A percentile compares a stretch with the other conserved stretches of the same genome.
Conservation (phyloP, 2,797 vertebrate species). For the Gallinago nigripennis region DNA sequence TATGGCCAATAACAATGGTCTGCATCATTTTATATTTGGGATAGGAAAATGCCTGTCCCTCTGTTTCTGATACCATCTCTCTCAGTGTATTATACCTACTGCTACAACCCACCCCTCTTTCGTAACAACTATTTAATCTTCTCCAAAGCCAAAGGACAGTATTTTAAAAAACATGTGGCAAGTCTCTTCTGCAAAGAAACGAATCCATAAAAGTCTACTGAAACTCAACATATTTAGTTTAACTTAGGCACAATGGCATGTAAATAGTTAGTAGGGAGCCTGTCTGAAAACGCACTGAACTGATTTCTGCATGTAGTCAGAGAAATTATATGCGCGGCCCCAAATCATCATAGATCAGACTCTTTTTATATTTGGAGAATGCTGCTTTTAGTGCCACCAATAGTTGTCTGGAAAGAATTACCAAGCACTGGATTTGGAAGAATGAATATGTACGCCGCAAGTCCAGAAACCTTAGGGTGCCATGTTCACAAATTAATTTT, state of each 20-base stretch:
- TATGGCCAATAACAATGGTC: not conserved
- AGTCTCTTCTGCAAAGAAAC: not conserved
- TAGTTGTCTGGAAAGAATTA: not conserved
- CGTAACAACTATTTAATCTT: not conserved
- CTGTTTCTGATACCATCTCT: not conserved
- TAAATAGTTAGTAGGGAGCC: not conserved
- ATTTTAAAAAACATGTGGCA: not conserved
- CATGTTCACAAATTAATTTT: constrained; percentile 17
- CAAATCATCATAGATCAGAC: not conserved
- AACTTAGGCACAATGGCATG: not conserved
- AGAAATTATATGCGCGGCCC: not conserved
- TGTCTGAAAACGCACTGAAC: not conserved
- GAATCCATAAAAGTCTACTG: not conserved
- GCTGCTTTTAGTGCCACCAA: not conserved
- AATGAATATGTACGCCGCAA: not conserved
- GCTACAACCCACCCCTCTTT: not conserved
- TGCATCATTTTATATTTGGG: not conserved
- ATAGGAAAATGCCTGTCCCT: not conserved
- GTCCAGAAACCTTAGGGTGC: not conserved
- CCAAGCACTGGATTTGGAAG: not conserved
- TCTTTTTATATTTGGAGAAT: not conserved
- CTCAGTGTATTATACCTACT: not conserved
- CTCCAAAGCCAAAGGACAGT: not conserved
- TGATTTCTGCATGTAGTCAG: not conserved
- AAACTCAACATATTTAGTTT: not conserved